A percentile compares a stretch with the other conserved stretches of the same genome.
These are phyloP conservation scores for Myiozetetes cayanensis DNA, from an alignment of 2,113 vertebrate genomes.

Conservation along the genomic window DNA sequence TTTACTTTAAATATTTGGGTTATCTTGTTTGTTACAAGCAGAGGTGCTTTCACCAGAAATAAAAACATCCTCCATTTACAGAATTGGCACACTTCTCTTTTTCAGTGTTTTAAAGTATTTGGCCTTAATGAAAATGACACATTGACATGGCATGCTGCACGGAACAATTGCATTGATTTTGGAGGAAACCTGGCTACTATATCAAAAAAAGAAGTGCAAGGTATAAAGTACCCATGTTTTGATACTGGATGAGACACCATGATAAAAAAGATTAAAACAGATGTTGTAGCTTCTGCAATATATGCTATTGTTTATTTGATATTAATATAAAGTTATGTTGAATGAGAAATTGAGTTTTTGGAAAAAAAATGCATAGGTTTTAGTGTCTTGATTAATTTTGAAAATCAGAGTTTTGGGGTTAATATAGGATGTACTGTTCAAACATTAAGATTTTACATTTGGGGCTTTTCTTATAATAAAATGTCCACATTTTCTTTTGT, in stretches of 20 bases:
- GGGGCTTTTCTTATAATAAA: background rate
- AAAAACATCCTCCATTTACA: background rate
- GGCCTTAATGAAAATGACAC: conserved; percentile 65
- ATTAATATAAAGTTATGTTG: background rate
- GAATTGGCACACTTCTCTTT: background rate
- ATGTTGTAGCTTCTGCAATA: background rate
- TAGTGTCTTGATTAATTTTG: background rate
- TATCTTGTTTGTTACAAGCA: background rate
- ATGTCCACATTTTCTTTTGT: background rate
- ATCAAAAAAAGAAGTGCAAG: conserved; percentile 80
- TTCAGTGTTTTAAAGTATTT: conserved; percentile 86
- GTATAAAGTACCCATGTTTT: conserved; percentile 56
- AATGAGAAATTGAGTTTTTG: background rate
- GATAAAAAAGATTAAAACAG: background rate
- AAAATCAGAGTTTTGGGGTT: background rate
- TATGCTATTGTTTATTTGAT: background rate
- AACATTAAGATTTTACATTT: background rate
- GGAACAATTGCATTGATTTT: conserved; percentile 75
- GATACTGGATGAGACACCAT: background rate
- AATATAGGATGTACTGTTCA: background rate
- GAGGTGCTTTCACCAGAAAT: background rate
- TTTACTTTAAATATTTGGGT: background rate
- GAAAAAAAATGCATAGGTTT: background rate
- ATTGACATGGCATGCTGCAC: conserved; percentile 79
- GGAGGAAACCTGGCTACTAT: conserved; percentile 91